Evolutionary conservation across 2,113 vertebrate genomes (phyloP), one percentile per base, ranked within the genome.

Genomic region (Indicator maculatus): DNA sequence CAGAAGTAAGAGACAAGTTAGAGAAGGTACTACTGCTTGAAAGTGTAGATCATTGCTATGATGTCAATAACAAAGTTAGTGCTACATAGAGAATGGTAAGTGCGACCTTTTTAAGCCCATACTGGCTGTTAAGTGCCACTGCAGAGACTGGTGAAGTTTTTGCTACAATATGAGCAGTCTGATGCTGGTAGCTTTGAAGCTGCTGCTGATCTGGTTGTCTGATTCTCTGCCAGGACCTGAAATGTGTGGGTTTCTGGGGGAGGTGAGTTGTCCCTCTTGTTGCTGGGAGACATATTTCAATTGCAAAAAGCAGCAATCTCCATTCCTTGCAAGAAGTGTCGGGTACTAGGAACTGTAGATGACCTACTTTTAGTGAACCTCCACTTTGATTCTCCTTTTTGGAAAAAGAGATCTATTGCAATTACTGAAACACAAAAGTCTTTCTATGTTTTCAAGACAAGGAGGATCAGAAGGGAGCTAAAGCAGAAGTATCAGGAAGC

Each of bases 211-310:
- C 91, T 78, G 83, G 53, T 83, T 95, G 88, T 93, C 93, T 95
- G 93, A 95, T 88, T 95, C 76, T 67, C 50, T 96, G 95, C 94
- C 95, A 96, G 93, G 93, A 94, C 94, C 93, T 75, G 66, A 91
- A 96, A 91, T 0, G 83, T 93, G 89, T 96, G 94, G 96, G 93
- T 60, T 93, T 93, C 58, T 86, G 93, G 50, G 73, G 93, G 95
- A 95, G 89, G 93, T 75, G 58, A 95, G 92, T 95, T 94, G 94
- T 95, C 95, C 95, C 83, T 95, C 91, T 96, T 81, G 94, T 95
- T 96, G 95, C 94, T 95, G 94, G 95, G 95, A 95, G 96, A 95
- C 85, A 85, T 71, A 95, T 93, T 96, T 95, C 91, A 95, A 88
- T 93, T 95, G 93, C 94, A 96, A 93, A 94, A 95, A 91, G 76